These are phyloP conservation scores for Acanthosepion lycidas DNA, from an alignment of 2,888 invertebrate species.

Conservation along the genomic window DNA sequence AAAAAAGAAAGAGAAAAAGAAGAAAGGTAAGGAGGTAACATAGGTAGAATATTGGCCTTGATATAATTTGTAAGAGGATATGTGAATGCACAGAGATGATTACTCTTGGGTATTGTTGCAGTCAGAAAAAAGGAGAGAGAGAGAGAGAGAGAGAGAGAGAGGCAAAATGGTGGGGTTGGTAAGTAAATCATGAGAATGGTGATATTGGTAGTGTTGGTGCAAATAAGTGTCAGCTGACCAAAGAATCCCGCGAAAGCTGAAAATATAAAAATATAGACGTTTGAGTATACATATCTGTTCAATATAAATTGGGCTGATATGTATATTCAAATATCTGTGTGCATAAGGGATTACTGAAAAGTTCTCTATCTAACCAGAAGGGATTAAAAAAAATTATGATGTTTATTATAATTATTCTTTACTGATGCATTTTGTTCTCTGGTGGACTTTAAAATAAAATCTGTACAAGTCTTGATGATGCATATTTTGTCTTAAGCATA, in stretches of 20 bases:
- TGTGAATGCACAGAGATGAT: background rate
- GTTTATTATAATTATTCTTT: too few relatives aligned
- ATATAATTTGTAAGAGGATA: conserved; percentile 33
- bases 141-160: too few relatives aligned
- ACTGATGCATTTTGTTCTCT: too few relatives aligned
- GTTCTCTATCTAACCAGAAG: too few relatives aligned
- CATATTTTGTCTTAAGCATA: too few relatives aligned
- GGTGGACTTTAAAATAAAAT: too few relatives aligned
- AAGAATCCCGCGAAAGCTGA: background rate
- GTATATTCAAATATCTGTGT: too few relatives aligned
- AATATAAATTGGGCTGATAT: too few relatives aligned
- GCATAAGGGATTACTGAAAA: too few relatives aligned
- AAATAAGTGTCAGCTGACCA: background rate
- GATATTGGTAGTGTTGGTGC: background rate
- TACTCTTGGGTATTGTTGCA: background rate
- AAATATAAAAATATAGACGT: background rate
- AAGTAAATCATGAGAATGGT: background rate
- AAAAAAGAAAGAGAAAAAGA: background rate
- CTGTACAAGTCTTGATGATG: too few relatives aligned
- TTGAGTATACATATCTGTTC: background rate
- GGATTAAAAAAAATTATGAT: too few relatives aligned
- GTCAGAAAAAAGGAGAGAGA: background rate
- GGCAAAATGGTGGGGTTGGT: background rate
- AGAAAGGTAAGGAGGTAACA: background rate
- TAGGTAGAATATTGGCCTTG: background rate